Evolutionary conservation across 2,113 vertebrate species (phyloP), one percentile per base, ranked within the genome.

Genomic region (Neolamprologus devosi): DNA sequence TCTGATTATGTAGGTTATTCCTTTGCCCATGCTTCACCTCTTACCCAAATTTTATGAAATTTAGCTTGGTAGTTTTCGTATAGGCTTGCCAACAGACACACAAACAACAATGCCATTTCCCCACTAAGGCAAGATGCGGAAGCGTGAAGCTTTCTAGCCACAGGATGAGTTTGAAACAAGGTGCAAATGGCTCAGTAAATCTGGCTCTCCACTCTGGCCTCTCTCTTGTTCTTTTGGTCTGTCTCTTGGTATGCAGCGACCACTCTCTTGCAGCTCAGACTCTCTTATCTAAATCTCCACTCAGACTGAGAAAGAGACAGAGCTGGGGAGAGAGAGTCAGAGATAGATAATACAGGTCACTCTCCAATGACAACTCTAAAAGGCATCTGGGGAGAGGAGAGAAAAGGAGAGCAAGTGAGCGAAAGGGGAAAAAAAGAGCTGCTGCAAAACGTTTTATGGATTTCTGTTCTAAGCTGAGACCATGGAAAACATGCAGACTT

Each of bases 211-310:
- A 28, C 82, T 57, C 85, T 26, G 55, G 75, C 70, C 73, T 85
- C 58, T 8, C 84, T 21, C 40, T 51, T 7, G 28, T 83, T 58
- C 83, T 35, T 79, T 58, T 9, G 51, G 53, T 81, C 82, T 45
- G 85, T 93, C 90, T 93, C 87, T 94, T 91, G 87, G 91, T 93
- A 95, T 95, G 93, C 94, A 80, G 88, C 65, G 5, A 84, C 87
- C 81, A 88, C 92, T 93, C 87, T 87, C 89, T 87, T 86, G 82
- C 91, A 92, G 93, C 95, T 94, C 94, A 89, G 87, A 90, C 88
- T 92, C 88, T 94, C 94, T 95, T 95, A 95, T 95, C 95, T 95
- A 95, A 94, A 94, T 94, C 95, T 94, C 92, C 92, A 93, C 93
- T 94, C 92, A 92, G 93, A 87, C 86, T 21, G 87, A 88, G 91